Evolutionary conservation across 2,888 invertebrate species (phyloP).

Genomic region (Pyrrhosoma nymphula): DNA sequence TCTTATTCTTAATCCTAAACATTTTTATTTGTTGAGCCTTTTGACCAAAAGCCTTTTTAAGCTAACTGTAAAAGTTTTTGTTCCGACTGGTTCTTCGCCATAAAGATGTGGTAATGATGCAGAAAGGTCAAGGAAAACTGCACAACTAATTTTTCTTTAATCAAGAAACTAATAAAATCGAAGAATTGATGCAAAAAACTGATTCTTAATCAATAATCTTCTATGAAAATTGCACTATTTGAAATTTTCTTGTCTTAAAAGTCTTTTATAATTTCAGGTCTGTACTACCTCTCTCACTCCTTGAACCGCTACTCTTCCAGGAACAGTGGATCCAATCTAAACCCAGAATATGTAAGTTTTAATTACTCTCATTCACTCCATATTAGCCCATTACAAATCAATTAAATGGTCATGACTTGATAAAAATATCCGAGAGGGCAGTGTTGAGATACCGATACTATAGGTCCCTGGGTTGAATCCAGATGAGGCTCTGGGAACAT

Average conservation of each 20-base stretch:
- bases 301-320: slow-evolving; percentile 53
- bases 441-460: background rate
- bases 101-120: background rate
- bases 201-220: background rate
- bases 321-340: slow-evolving; percentile 40
- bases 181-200: background rate
- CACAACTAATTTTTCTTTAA: background rate
- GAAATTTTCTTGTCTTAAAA: background rate
- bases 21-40: too few species aligned
- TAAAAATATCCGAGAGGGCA: background rate
- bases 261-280: slow-evolving; percentile 9
- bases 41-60: too few species aligned
- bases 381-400: background rate
- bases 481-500: background rate
- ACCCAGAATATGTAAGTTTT: slow-evolving; percentile 41
- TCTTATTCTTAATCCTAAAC: too few species aligned
- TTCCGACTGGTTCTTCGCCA: background rate
- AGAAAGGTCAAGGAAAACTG: background rate
- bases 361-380: background rate
- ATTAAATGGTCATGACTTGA: background rate
- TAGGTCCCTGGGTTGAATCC: background rate
- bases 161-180: background rate
- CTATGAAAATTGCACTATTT: background rate
- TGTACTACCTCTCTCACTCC: slow-evolving; percentile 51
- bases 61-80: too few species aligned